Conservation (phyloP, 2,113 vertebrate genomes). For the Meles meles region DNA sequence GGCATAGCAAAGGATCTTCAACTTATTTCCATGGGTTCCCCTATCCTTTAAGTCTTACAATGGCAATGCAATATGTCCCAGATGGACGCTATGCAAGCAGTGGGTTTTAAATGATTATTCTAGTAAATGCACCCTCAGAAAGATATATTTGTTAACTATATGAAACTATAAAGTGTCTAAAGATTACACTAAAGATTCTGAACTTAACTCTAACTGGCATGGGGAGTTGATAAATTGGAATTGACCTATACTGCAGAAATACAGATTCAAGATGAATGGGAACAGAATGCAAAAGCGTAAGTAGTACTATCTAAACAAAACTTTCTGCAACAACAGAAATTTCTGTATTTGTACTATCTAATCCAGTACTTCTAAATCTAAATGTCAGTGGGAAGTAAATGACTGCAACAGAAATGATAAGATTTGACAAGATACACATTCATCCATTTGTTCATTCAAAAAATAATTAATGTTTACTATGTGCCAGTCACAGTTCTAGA, state of each 20-base stretch:
- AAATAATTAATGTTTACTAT: neutral
- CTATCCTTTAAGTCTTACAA: neutral
- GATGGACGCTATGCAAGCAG: neutral
- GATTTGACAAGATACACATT: neutral
- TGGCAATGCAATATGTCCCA: neutral
- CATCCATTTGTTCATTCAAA: neutral
- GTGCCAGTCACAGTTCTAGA: neutral
- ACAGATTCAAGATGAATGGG: neutral
- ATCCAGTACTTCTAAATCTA: neutral
- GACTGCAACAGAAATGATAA: neutral
- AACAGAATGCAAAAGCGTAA: neutral
- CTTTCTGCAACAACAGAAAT: neutral
- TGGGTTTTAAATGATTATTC: neutral
- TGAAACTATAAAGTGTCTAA: slow-evolving; percentile 8
- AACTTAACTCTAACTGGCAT: neutral
- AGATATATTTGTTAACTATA: neutral
- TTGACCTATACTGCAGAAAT: slow-evolving; percentile 8
- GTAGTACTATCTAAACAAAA: neutral
- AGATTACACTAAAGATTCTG: neutral
- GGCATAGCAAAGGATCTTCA: neutral
- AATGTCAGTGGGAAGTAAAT: neutral
- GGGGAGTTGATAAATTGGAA: neutral
- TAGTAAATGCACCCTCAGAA: neutral
- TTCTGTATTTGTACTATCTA: neutral
- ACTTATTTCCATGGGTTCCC: neutral